Base-by-base conservation (phyloP, 2,888 invertebrate species). In the Lasioglossum calceatum region DNA sequence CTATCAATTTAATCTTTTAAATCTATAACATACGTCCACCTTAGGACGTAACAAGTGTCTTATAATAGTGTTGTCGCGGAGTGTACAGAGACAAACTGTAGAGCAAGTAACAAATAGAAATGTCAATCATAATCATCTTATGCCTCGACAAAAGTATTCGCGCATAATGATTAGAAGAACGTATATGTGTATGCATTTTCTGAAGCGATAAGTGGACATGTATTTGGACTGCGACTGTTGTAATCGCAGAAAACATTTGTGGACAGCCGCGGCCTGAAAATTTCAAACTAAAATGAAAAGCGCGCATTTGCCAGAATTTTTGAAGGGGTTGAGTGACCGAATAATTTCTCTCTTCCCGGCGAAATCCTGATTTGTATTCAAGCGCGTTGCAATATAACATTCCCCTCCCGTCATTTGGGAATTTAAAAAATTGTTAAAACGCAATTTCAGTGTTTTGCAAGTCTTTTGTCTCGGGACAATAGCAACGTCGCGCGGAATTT, bases 361-460 rank as follows among this genome's bases (percentile, higher is more conserved):
- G 61, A 27, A 61, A 27, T 32, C 23, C 36, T n/a, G 50, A 70
- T 50, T 77, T 42, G 72, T 58, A 27, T 77, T 39, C 36, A 64
- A 16, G 36, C 23, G 61, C n/a, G 14, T 61, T 44, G n/a, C 16
- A 8, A 42, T 54, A 23, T 16, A n/a, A 71, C n/a, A 7, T 67
- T 79, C 27, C 14, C n/a, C 67, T 44, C 39, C n/a, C 23, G 44
- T 61, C 44, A 4, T 76, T 77, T 47, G 4, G 23, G 12, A 50
- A 36, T 27, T 50, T 19, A 8, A 61, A 61, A 27, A 61, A 27
- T 14, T 27, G 27, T 61, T 36, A 19, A 16, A 47, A 73, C 44
- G 72, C 3, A 73, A 67, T 67, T 67, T 67, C 67, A 8, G 1
- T 16, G 32, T 67, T 67, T 67, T 19, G 32, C 67, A 10, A 36